Evolutionary conservation across 2,888 invertebrate genomes (phyloP).

Genomic region (Uropetala carovei): DNA sequence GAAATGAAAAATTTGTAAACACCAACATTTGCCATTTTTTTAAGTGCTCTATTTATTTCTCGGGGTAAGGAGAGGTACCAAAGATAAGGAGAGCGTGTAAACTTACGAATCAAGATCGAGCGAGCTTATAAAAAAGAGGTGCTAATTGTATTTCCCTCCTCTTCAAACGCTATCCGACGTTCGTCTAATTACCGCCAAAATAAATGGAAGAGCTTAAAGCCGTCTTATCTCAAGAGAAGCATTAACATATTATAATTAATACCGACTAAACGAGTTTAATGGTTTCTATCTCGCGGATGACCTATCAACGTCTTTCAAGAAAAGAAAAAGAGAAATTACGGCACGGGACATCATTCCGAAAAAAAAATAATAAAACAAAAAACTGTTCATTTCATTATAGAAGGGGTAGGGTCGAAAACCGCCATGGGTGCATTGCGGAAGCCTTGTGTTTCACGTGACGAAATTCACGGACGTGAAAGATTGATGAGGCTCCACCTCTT

Average conservation of each 20-base stretch:
- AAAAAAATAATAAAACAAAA: too few relatives aligned
- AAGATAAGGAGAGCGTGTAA: too few relatives aligned
- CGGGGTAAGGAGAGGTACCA: too few relatives aligned
- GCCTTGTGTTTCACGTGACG: neutral
- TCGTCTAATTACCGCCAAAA: neutral
- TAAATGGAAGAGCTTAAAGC: neutral
- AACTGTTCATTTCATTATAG: neutral
- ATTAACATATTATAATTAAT: slow-evolving; percentile 14
- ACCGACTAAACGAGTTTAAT: neutral
- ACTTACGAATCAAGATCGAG: too few relatives aligned
- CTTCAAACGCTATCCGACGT: neutral
- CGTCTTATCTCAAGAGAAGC: neutral
- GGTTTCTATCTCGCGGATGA: too few relatives aligned
- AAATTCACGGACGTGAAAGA: slow-evolving; percentile 12
- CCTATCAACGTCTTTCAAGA: too few relatives aligned
- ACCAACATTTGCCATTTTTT: too few relatives aligned
- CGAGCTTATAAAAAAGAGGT: too few relatives aligned
- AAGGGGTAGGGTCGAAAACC: neutral
- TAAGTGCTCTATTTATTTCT: too few relatives aligned
- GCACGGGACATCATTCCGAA: too few relatives aligned
- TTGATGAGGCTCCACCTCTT: slow-evolving; percentile 2
- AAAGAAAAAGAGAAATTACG: too few relatives aligned
- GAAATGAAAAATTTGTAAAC: too few relatives aligned
- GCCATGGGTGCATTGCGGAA: neutral
- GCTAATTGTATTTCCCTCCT: neutral